These are phyloP conservation scores for Sternarchorhynchus goeldii DNA, from an alignment of 2,797 vertebrate genomes.

Conservation along the genomic window DNA sequence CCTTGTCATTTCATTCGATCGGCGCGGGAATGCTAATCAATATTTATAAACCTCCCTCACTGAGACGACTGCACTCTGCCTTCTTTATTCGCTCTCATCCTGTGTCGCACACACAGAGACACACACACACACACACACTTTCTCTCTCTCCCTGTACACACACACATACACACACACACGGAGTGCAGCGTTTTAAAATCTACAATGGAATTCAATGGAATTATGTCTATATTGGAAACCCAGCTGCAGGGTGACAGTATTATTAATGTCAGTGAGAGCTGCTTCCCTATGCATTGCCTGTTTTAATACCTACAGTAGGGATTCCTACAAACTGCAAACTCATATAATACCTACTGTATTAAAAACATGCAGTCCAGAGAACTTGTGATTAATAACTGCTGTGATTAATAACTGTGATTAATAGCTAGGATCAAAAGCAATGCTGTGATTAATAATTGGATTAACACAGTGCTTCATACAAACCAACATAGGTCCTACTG, in stretches of 20 bases:
- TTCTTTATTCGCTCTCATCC: conserved; percentile 17
- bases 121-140: conserved; percentile 10
- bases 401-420: no score
- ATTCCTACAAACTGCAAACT: no score
- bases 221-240: conserved; percentile 40
- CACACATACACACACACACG: conserved; percentile 8
- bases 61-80: conserved; percentile 39
- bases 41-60: conserved; percentile 59
- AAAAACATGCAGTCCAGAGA: no score
- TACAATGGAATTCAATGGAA: conserved; percentile 42
- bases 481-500: conserved; percentile 20
- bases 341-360: no score
- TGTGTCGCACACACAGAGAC: neutral
- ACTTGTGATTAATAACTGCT: no score
- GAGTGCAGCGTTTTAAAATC: conserved; percentile 11
- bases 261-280: conserved; percentile 53
- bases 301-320: conserved; percentile 24
- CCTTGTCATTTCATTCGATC: conserved; percentile 57
- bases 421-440: no score
- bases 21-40: conserved; percentile 57
- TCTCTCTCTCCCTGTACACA: conserved; percentile 2
- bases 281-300: neutral
- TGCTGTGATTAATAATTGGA: conserved; percentile 20
- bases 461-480: conserved; percentile 33
- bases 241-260: conserved; percentile 36